Base-by-base conservation (phyloP, 2,888 invertebrate genomes). In the Eucera pruinosa region DNA sequence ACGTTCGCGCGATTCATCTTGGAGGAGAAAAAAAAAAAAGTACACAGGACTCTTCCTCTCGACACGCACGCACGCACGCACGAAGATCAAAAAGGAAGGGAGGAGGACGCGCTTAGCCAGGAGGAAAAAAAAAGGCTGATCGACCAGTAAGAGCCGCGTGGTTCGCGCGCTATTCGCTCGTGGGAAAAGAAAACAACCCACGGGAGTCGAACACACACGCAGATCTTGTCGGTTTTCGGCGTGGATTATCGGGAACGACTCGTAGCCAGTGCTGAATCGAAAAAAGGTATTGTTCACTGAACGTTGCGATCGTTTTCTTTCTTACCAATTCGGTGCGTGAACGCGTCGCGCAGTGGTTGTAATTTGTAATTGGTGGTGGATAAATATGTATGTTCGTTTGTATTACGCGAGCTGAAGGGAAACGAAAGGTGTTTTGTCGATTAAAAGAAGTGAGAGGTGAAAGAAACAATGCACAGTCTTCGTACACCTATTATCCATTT, bases 231-330 rank as follows among this genome's bases (percentile, higher is more conserved):
- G 64, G 23, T 52, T 71, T 13, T 47, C 47, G 23, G 36, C n/a
- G 62, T 61, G 69, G 77, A 78, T 69, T 61, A 33, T 60, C 25
- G 25, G 43, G 18, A 33, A 58, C 47, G 43, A 64, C 41, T 18
- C 60, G 52, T 47, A 36, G 43, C 61, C 45, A 43, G 45, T 47
- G 48, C 62, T 30, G 54, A 54, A 48, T 25, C 36, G 33, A 48
- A 27, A 27, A 71, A 69, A 80, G 78, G 80, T 78, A 78, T 69
- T 48, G 55, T 61, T 48, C 47, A 45, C 33, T 33, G 11, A 54
- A 25, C 33, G 41, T 47, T 54, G 36, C 41, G 27, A 45, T 6
- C 9, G 18, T 52, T 18, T 1, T 20, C 5, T n/a, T 20, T 13
- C n/a, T 65, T 15, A 30, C 43, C 5, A n/a, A n/a, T n/a, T n/a